phyloP scores from a whole-genome alignment of 92 coral and sea anemone species.

The Parazoanthus atlanticus region DNA sequence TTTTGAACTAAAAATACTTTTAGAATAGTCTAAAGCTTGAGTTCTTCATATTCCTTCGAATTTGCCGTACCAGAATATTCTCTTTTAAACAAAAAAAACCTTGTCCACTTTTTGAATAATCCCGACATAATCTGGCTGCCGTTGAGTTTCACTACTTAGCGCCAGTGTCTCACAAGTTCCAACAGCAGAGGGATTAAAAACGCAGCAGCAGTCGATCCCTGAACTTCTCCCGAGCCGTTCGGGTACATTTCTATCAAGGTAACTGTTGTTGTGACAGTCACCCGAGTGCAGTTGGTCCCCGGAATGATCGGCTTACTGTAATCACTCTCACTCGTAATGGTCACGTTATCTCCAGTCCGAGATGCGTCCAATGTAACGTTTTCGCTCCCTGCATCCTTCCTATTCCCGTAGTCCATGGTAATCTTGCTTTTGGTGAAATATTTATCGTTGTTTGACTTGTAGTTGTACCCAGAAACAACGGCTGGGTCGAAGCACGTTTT shows the following conservation, averaged over 20 bases:
- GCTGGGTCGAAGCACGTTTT: not conserved
- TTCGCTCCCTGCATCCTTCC: not conserved
- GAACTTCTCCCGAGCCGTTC: constrained; percentile 29
- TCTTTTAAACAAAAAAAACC: too few relatives aligned
- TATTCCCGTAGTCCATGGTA: constrained; percentile 1
- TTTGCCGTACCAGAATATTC: too few relatives aligned
- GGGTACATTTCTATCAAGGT: constrained; percentile 42
- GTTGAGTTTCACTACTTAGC: too few relatives aligned
- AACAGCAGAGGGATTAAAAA: constrained; percentile 4
- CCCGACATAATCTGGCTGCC: too few relatives aligned
- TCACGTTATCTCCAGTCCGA: constrained; percentile 14
- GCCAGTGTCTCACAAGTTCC: not conserved
- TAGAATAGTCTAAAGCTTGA: too few relatives aligned
- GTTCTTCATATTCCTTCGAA: too few relatives aligned
- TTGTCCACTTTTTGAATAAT: too few relatives aligned
- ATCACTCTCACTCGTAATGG: constrained; percentile 10
- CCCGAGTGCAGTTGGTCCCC: constrained; percentile 25
- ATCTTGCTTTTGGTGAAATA: constrained; percentile 11
- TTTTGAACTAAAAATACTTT: too few relatives aligned
- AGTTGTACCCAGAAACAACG: not conserved
- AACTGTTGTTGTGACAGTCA: constrained; percentile 8
- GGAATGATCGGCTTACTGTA: constrained; percentile 27
- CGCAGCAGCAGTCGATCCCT: not conserved
- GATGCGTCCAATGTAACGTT: constrained; percentile 13
- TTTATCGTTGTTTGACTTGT: not conserved